Percentiles rank a stretch among this genome's conserved stretches.
Conservation (phyloP, 2,113 vertebrate genomes). For the Bettongia penicillata region DNA sequence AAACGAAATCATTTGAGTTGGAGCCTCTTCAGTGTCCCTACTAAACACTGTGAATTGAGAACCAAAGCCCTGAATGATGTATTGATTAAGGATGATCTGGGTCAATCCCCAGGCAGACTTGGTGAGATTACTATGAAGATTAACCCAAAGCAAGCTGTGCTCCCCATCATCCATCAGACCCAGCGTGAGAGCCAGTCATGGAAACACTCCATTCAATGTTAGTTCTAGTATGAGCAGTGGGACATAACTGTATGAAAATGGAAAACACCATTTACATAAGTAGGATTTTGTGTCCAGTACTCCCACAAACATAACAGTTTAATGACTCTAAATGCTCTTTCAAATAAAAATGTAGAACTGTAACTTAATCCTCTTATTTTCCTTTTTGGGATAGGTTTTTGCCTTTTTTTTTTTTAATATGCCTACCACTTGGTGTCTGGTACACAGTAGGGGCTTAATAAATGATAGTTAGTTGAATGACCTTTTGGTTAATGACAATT, state of each 20-base stretch:
- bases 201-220: neutral
- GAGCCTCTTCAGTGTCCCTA: neutral
- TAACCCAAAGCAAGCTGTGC: neutral
- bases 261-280: neutral
- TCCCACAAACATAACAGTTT: too few species aligned
- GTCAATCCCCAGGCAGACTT: neutral
- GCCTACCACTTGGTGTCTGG: too few species aligned
- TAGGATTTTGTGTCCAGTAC: neutral
- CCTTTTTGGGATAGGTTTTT: too few species aligned
- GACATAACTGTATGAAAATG: neutral
- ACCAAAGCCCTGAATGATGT: neutral
- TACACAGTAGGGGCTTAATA: neutral
- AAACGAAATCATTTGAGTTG: neutral
- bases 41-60: conserved; percentile 3
- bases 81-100: neutral
- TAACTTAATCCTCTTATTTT: neutral
- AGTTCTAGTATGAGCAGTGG: neutral
- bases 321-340: neutral
- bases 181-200: neutral
- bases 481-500: neutral
- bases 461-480: neutral
- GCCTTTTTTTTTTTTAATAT: too few species aligned
- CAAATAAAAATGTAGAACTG: conserved; percentile 25
- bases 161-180: conserved; percentile 16
- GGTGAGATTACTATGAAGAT: neutral